Evolutionary conservation across 92 coral and sea anemone species (phyloP).

Genomic region (Zoanthus solanderi): DNA sequence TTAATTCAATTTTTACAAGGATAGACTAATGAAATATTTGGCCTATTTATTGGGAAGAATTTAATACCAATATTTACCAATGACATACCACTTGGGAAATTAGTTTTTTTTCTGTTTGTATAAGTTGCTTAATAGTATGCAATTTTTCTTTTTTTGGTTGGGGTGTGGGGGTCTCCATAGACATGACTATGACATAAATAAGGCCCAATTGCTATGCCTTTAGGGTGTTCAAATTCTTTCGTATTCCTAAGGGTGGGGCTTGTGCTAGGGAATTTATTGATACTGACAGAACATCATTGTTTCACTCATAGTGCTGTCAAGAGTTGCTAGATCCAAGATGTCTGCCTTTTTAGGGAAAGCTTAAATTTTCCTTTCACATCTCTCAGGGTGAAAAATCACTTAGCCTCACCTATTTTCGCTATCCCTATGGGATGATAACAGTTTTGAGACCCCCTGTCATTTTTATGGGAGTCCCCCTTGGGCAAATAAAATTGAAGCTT

Average conservation of each 20-base stretch:
- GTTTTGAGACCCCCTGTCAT: slow-evolving; percentile 44
- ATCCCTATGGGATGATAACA: slow-evolving; percentile 33
- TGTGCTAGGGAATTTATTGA: slow-evolving; percentile 43
- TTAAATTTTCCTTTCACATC: slow-evolving; percentile 37
- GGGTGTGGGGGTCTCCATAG: slow-evolving; percentile 27
- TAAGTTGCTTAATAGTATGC: slow-evolving; percentile 38
- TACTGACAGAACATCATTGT: slow-evolving; percentile 40
- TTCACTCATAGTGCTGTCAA: slow-evolving; percentile 39
- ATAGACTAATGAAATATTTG: too few relatives aligned
- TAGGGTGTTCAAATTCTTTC: slow-evolving; percentile 27
- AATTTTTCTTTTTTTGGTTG: background rate
- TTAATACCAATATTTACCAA: too few relatives aligned
- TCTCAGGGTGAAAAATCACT: slow-evolving; percentile 34
- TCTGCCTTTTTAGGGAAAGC: slow-evolving; percentile 26
- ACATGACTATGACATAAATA: slow-evolving; percentile 27
- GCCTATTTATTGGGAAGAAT: too few relatives aligned
- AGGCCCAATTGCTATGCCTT: slow-evolving; percentile 40
- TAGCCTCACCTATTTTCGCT: slow-evolving; percentile 28
- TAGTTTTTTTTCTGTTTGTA: slow-evolving; percentile 42
- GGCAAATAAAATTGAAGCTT: slow-evolving; percentile 39
- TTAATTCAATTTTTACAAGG: too few relatives aligned
- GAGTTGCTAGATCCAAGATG: background rate
- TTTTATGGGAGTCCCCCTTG: slow-evolving; percentile 27
- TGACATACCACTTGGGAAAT: background rate
- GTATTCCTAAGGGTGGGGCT: slow-evolving; percentile 17